Base-by-base conservation (phyloP, 2,113 vertebrate genomes). In the Erythrocercus mccallii region DNA sequence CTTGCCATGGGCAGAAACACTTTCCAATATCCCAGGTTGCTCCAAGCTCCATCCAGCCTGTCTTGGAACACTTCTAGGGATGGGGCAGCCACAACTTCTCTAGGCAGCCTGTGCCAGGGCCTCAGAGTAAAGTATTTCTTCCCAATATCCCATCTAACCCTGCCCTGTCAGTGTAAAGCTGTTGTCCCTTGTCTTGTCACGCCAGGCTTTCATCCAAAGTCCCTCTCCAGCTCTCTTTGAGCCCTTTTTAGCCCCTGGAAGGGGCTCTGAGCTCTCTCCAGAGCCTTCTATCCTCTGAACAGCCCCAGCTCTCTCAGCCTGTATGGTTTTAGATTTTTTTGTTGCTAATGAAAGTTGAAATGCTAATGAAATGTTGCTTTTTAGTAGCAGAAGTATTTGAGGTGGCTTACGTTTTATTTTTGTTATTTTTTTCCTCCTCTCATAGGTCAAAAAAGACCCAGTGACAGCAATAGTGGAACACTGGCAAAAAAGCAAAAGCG, bases 401-500 rank as follows among this genome's bases (percentile, higher is more conserved):
- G 16, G 9, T 16, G 4, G 30, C 8, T 16, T 35, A 50, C 2
- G 1, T 30, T 68, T 60, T 17, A 11, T 35, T 65, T 73, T 47
- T 28, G 3, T 31, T 21, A 4, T 8, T 38, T 11, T 28, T 20
- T n/a, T 17, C 3, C 4, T 71, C 50, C 50, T 80, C 37, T 35
- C 84, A 56, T 81, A 99, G 99, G 99, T 97, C 99, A 99, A 89
- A 99, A 99, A 97, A 97, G 99, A 58, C 94, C 98, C 86, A 97
- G 97, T 35, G 99, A 99, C 53, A 97, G 98, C 92, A 98, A 90
- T 73, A 96, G 95, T 30, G 98, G 98, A 69, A 98, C 99, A 8
- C 78, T 98, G 58, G 97, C 99, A 64, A 99, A 99, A 96, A 99
- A 99, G 81, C 99, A 98, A 50, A 99, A 99, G 97, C 99, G 99